These are phyloP conservation scores for Rhyzopertha dominica DNA, from an alignment of 1,140 invertebrate genomes.

Conservation along the genomic window DNA sequence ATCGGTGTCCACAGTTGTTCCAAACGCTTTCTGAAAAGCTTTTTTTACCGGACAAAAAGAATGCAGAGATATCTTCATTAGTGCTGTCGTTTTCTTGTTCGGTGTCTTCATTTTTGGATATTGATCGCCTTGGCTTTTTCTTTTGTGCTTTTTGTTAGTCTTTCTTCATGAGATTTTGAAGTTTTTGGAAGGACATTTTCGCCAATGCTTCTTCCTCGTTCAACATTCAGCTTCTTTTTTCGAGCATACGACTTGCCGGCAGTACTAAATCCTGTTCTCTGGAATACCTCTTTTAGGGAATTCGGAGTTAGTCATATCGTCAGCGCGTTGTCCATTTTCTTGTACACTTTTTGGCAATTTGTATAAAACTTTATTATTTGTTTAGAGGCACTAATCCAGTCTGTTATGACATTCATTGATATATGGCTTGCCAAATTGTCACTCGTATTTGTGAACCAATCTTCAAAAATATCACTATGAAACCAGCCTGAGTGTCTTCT, in stretches of 20 bases:
- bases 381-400: slow-evolving; percentile 10
- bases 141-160: slow-evolving; percentile 7
- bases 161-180: slow-evolving; percentile 10
- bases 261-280: slow-evolving; percentile 10
- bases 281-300: slow-evolving; percentile 9
- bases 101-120: no score
- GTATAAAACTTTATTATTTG: slow-evolving; percentile 7
- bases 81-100: no score
- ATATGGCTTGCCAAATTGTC: slow-evolving; percentile 16
- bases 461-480: slow-evolving; percentile 36
- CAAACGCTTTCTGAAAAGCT: no score
- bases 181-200: slow-evolving; percentile 1
- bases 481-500: slow-evolving; percentile 40
- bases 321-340: not conserved
- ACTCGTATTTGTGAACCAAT: slow-evolving; percentile 37
- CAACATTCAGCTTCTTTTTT: slow-evolving; percentile 12
- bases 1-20: slow-evolving; percentile 5
- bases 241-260: not conserved
- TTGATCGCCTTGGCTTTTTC: no score
- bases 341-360: slow-evolving; percentile 12
- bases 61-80: no score
- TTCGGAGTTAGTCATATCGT: slow-evolving; percentile 3
- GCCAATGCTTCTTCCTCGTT: slow-evolving; percentile 9
- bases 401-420: slow-evolving; percentile 7
- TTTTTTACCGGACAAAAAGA: no score